Evolutionary conservation across 1,140 invertebrate species (phyloP).

Genomic region (Battus philenor): DNA sequence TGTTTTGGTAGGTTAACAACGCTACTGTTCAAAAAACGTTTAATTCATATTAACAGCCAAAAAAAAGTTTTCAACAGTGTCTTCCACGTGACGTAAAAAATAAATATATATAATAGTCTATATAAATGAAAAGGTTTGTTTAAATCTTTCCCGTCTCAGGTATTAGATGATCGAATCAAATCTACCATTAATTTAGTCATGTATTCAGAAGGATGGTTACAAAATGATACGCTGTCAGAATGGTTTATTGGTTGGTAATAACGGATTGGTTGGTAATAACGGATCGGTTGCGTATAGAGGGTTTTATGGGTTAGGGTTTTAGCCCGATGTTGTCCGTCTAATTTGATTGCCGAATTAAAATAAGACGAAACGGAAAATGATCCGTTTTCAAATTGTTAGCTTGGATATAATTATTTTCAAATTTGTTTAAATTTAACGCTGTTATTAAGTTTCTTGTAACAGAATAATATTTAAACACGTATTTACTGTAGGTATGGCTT

Average conservation of each 20-base stretch:
- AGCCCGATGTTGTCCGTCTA: neutral
- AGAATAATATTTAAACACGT: no score
- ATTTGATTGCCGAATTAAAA: conserved; percentile 7
- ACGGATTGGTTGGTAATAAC: conserved; percentile 5
- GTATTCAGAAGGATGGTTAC: conserved; percentile 10
- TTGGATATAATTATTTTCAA: no score
- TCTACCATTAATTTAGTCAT: conserved; percentile 3
- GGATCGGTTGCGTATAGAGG: conserved; percentile 3
- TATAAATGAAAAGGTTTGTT: neutral
- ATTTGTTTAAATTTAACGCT: no score
- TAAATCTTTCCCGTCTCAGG: neutral
- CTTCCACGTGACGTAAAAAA: neutral
- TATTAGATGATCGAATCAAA: conserved; percentile 9
- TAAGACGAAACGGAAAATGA: neutral
- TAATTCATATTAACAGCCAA: neutral
- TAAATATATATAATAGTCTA: neutral
- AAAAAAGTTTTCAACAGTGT: neutral
- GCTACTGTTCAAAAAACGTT: neutral
- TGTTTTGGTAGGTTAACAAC: no score
- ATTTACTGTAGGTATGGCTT: no score
- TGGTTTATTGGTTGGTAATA: conserved; percentile 14
- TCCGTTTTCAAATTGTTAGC: neutral
- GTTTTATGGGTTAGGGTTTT: conserved; percentile 6
- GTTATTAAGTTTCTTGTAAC: no score
- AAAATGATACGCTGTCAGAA: conserved; percentile 16